Conservation (phyloP, 2,888 invertebrate species). For the Aphodius sticticus region DNA sequence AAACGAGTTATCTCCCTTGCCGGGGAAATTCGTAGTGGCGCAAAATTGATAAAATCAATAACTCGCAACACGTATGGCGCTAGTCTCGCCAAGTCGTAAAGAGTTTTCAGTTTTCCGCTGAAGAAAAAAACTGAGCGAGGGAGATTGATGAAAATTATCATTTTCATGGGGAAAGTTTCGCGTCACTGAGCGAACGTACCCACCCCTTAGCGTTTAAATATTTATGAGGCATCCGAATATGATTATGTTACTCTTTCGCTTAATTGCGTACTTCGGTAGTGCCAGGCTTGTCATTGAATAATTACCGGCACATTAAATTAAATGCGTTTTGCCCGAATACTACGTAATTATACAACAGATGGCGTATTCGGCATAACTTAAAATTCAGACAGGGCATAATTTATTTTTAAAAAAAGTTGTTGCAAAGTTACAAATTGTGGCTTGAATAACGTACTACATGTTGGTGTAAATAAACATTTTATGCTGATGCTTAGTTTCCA, state of each 20-base stretch:
- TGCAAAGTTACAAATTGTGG: too few species aligned
- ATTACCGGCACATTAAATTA: not conserved
- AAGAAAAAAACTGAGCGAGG: not conserved
- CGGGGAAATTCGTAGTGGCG: too few species aligned
- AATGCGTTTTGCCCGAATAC: too few species aligned
- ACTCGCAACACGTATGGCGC: not conserved
- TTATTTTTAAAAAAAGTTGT: too few species aligned
- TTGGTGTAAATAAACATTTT: too few species aligned
- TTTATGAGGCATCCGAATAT: not conserved
- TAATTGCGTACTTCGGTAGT: not conserved
- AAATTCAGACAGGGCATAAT: too few species aligned
- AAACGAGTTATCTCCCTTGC: not conserved
- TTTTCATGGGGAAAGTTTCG: not conserved
- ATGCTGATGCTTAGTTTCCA: too few species aligned
- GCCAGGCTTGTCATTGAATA: not conserved
- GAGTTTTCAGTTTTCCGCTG: not conserved
- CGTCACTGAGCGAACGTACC: not conserved
- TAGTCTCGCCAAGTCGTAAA: not conserved
- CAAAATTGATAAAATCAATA: not conserved
- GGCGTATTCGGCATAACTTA: too few species aligned
- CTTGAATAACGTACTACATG: too few species aligned
- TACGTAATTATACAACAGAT: too few species aligned
- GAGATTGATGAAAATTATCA: not conserved
- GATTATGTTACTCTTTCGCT: not conserved
- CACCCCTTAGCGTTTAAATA: not conserved